Conservation (phyloP, 2,113 vertebrate genomes). For the Lophotis ruficrista region DNA sequence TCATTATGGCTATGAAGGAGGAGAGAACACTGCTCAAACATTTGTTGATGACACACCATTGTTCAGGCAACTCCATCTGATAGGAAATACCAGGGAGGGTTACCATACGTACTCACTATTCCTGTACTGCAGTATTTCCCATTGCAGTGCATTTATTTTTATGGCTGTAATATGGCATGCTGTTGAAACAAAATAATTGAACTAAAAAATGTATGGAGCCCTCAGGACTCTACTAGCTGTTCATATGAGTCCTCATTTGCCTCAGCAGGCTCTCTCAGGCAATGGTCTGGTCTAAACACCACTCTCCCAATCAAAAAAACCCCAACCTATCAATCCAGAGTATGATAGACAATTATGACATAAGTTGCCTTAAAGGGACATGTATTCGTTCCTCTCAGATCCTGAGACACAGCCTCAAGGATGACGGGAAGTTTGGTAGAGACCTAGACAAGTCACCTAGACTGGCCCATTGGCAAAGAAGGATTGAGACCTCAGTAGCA, state of each 20-base stretch:
- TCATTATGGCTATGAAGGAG: background rate
- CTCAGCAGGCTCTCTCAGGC: background rate
- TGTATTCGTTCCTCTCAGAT: background rate
- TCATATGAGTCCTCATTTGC: background rate
- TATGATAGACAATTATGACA: background rate
- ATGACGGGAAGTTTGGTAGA: background rate
- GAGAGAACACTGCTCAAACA: background rate
- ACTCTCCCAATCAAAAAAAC: background rate
- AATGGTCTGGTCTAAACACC: background rate
- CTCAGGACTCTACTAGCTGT: background rate
- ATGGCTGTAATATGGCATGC: background rate
- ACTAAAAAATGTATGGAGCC: background rate
- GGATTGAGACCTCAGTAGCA: accelerated
- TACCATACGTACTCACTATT: background rate
- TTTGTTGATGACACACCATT: background rate
- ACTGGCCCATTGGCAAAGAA: background rate
- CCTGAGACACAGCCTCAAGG: background rate
- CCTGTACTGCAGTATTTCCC: background rate
- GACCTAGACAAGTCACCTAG: background rate
- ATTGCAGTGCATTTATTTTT: background rate
- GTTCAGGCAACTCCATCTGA: background rate
- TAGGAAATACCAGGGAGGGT: background rate
- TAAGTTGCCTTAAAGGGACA: background rate
- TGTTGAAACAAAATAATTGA: background rate
- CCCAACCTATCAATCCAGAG: background rate